Conservation (phyloP, 2,888 invertebrate species). For the Hydropsyche betteni region DNA sequence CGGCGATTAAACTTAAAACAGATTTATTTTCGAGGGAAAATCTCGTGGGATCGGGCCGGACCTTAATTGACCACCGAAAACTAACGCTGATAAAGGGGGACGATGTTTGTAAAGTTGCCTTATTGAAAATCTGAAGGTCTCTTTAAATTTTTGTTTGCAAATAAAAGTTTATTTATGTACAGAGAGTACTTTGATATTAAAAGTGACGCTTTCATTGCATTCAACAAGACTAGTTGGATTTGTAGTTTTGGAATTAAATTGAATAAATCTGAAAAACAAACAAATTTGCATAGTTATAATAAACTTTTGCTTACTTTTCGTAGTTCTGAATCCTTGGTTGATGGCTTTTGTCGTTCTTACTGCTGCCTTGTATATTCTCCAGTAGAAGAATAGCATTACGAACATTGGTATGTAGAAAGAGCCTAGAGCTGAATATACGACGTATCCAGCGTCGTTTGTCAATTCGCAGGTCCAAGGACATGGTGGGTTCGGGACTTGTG, state of each 20-base stretch:
- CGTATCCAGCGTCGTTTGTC: slow-evolving; percentile 94
- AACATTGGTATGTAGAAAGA: slow-evolving; percentile 98
- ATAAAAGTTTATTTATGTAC: too few species aligned
- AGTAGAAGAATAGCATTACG: slow-evolving; percentile 98
- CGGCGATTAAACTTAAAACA: slow-evolving; percentile 14
- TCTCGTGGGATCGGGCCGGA: slow-evolving; percentile 6
- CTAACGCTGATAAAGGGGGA: not conserved
- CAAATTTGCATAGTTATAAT: too few species aligned
- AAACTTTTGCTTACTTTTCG: slow-evolving; percentile 69
- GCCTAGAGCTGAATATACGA: slow-evolving; percentile 96
- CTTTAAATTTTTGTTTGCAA: too few species aligned
- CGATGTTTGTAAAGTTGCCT: not conserved
- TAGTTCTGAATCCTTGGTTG: slow-evolving; percentile 89
- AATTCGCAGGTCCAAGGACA: slow-evolving; percentile 90
- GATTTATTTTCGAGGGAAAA: slow-evolving; percentile 17
- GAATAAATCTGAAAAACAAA: too few species aligned
- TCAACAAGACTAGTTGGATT: not conserved
- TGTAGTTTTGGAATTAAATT: too few species aligned
- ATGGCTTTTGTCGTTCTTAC: slow-evolving; percentile 92
- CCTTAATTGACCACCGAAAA: slow-evolving; percentile 14
- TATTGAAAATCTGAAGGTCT: too few species aligned
- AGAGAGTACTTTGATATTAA: not conserved
- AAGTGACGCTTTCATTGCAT: not conserved
- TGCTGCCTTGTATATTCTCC: slow-evolving; percentile 95
- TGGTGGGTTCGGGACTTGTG: slow-evolving; percentile 62